Percentiles rank a stretch among this genome's conserved stretches.
phyloP scores from a whole-genome alignment of 2,113 vertebrate genomes.

The Tragelaphus imberbis region DNA sequence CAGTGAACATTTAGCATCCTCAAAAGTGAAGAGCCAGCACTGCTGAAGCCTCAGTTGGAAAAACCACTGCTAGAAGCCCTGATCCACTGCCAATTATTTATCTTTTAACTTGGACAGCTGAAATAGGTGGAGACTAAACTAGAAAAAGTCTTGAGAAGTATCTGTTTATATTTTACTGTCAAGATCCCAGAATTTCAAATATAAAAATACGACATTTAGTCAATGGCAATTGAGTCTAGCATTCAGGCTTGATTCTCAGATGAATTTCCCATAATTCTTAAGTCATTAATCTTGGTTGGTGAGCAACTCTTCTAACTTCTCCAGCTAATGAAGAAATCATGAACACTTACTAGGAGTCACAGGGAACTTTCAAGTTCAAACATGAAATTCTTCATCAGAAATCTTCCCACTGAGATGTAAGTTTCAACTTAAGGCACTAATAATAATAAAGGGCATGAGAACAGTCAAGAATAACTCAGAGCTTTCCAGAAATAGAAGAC shows the following conservation, averaged over 20 bases:
- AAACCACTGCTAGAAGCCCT: neutral
- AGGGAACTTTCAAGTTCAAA: neutral
- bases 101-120: neutral
- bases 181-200: slow-evolving; percentile 5
- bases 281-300: neutral
- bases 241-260: neutral
- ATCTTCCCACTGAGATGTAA: neutral
- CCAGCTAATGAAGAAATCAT: neutral
- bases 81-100: neutral
- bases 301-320: neutral
- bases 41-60: neutral
- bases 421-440: slow-evolving; percentile 60
- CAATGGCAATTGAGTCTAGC: neutral
- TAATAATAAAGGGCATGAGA: slow-evolving; percentile 35
- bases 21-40: neutral
- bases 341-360: neutral
- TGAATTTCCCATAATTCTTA: neutral
- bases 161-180: neutral
- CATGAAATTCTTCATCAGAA: neutral
- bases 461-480: slow-evolving; percentile 31
- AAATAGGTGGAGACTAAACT: neutral
- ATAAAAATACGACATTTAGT: neutral
- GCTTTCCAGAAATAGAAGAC: slow-evolving; percentile 38
- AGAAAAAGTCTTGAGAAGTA: slow-evolving; percentile 7
- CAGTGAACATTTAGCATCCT: neutral